These are phyloP conservation scores for Sciurus carolinensis DNA, from an alignment of 2,797 vertebrate species.

Conservation along the genomic window DNA sequence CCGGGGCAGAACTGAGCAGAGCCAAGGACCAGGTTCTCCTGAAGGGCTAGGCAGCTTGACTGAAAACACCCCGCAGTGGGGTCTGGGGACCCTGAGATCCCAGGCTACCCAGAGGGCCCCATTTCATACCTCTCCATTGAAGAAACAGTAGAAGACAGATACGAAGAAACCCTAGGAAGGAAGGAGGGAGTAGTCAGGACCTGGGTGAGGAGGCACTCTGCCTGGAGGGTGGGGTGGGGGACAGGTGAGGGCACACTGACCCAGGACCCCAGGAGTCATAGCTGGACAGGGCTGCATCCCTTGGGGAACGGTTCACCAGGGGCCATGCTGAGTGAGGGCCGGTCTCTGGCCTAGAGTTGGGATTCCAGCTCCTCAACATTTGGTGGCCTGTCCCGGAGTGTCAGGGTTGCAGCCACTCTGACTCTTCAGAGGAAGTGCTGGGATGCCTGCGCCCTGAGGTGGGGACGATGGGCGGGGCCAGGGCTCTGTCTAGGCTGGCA, in stretches of 20 bases:
- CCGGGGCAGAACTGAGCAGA: background rate
- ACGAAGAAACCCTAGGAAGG: slow-evolving; percentile 96
- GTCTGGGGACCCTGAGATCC: background rate
- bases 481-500: background rate
- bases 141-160: slow-evolving; percentile 99
- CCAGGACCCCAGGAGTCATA: background rate
- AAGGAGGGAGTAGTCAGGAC: slow-evolving; percentile 10
- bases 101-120: background rate
- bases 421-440: background rate
- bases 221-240: background rate
- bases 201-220: background rate
- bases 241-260: background rate
- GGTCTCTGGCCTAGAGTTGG: background rate
- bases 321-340: background rate
- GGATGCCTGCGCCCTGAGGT: background rate
- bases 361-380: background rate
- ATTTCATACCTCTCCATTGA: slow-evolving; percentile 97
- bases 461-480: too few species aligned
- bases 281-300: background rate
- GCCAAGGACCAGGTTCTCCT: background rate
- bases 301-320: too few species aligned
- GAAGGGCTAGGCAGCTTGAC: background rate
- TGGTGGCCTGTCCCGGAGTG: background rate
- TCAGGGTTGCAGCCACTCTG: background rate
- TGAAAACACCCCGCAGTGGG: background rate